Conservation (phyloP, 2,797 vertebrate species). For the Ciconia nigra region DNA sequence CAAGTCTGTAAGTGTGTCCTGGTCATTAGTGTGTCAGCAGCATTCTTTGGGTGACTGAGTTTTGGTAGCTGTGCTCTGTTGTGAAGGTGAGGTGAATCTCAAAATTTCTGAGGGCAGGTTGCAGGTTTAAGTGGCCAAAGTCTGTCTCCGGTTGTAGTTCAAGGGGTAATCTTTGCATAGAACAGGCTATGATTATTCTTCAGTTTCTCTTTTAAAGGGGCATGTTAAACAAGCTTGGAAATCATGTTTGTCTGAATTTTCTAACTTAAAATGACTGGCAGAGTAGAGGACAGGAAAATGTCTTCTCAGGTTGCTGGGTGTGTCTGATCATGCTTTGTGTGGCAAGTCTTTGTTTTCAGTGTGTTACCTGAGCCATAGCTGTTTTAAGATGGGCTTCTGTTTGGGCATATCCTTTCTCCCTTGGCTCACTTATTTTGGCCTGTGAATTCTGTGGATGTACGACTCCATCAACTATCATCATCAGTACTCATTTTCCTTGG, state of each 20-base stretch:
- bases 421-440: not conserved
- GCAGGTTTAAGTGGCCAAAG: not conserved
- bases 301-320: not conserved
- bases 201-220: not conserved
- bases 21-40: not conserved
- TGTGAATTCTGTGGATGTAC: not conserved
- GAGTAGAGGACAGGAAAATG: not conserved
- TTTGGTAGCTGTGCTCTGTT: not conserved
- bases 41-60: not conserved
- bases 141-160: not conserved
- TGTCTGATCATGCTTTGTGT: not conserved
- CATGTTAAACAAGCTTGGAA: not conserved
- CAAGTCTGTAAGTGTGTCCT: not conserved
- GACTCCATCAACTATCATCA: rapidly evolving
- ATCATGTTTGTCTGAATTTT: not conserved
- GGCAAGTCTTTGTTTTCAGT: not conserved
- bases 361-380: not conserved
- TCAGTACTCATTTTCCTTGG: not conserved
- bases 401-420: not conserved
- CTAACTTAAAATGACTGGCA: not conserved
- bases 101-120: not conserved
- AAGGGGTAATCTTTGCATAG: not conserved
- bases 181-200: not conserved
- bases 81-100: not conserved
- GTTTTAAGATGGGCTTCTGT: not conserved